A percentile compares a stretch with the other conserved stretches of the same genome.
These are phyloP conservation scores for Riptortus pedestris DNA, from an alignment of 1,140 invertebrate genomes.

Conservation along the genomic window DNA sequence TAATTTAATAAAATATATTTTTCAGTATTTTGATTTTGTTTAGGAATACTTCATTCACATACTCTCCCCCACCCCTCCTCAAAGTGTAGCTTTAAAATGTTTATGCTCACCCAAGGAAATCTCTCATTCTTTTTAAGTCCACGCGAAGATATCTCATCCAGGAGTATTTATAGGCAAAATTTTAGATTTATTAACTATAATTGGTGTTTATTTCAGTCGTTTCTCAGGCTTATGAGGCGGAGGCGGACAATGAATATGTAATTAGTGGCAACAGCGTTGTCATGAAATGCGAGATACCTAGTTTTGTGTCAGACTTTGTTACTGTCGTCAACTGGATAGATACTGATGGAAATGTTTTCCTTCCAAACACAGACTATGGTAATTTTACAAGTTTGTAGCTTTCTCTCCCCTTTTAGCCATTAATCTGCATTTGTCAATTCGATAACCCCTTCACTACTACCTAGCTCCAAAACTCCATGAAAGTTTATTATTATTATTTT, in stretches of 20 bases:
- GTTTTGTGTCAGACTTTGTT: constrained; percentile 78
- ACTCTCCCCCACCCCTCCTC: background rate
- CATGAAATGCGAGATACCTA: constrained; percentile 77
- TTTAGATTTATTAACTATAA: no score
- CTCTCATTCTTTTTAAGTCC: no score
- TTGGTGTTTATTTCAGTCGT: constrained; percentile 65
- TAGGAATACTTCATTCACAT: background rate
- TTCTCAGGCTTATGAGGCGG: constrained; percentile 66
- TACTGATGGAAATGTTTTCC: constrained; percentile 6
- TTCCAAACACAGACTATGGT: constrained; percentile 21
- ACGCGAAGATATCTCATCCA: no score
- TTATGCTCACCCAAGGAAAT: no score
- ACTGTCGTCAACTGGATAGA: constrained; percentile 66
- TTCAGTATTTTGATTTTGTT: background rate
- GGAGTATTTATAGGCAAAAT: no score
- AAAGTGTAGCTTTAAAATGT: no score
- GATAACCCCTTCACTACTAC: background rate
- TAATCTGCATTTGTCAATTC: background rate
- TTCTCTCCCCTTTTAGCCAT: background rate
- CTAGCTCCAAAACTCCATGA: background rate
- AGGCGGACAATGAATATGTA: constrained; percentile 76
- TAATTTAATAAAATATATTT: no score
- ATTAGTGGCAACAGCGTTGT: constrained; percentile 77
- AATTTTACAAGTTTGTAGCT: constrained; percentile 14
- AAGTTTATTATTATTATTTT: background rate